Base-by-base conservation (phyloP, 2,888 invertebrate species). In the Lithophane socia region DNA sequence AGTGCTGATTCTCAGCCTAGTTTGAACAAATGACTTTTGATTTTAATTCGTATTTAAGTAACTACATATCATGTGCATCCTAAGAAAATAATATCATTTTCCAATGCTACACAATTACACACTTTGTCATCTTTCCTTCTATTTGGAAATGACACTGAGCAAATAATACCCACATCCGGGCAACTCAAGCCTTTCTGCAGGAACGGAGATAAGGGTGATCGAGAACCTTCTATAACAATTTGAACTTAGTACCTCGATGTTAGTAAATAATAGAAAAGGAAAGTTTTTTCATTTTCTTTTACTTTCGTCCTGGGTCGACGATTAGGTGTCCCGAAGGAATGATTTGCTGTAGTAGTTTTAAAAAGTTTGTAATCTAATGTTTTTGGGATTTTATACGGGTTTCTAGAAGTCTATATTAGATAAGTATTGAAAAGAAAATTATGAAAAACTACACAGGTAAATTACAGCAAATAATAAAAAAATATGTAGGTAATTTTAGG, bases 121-220 rank as follows among this genome's bases (percentile, higher is more conserved):
- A 75, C 68, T 69, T 67, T 56, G 49, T 71, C 83, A 85, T 67
- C 49, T 56, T 64, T 24, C 42, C 37, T 72, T 72, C 42, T 75
- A 60, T 60, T 68, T 37, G 47, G 37, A 74, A 64, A 68, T 58
- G 52, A 56, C 21, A 18, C 12, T 29, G 61, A 75, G 66, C 67
- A 73, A 85, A 77, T 76, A 86, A 77, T 60, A 66, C 56, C 56
- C 70, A 56, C 73, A 75, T 75, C 13, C 13, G 65, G 9, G 16
- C 37, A 54, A 60, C 56, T 75, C 83, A 83, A 83, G 80, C 77
- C 84, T 86, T 80, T 73, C 86, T 85, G 84, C 86, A 77, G 75
- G 54, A 65, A n/a, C 29, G 1, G n/a, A 75, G 86, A 89, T 89
- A 88, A 85, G 85, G 64, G 66, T 80, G 87, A 87, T 89, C 86